Evolutionary conservation across 2,113 vertebrate species (phyloP).

Genomic region (Atlantisia rogersi): DNA sequence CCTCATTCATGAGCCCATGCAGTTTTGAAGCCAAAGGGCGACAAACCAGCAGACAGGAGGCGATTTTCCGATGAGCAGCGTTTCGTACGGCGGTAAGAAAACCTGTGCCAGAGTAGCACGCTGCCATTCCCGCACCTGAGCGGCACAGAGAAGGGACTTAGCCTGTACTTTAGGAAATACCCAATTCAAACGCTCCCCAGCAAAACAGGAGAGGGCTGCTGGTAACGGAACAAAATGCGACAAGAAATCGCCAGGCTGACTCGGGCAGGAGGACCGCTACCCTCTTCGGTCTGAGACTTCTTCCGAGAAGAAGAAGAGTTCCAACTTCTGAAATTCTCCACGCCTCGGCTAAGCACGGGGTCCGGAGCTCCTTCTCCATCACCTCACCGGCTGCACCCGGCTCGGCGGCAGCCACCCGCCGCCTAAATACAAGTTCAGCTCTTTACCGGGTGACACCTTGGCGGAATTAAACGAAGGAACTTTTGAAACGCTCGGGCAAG

Average conservation of each 20-base stretch:
- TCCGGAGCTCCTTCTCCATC: not conserved
- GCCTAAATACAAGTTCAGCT: not conserved
- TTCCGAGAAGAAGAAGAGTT: not conserved
- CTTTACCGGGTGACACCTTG: not conserved
- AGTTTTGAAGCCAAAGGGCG: not conserved
- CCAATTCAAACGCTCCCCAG: not conserved
- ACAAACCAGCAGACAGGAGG: not conserved
- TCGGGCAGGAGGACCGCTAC: not conserved
- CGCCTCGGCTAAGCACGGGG: not conserved
- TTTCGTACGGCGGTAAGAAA: not conserved
- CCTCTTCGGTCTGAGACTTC: not conserved
- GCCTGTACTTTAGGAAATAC: not conserved
- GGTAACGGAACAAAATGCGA: not conserved
- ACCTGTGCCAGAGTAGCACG: not conserved
- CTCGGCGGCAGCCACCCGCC: not conserved
- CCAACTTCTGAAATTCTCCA: constrained; percentile 15
- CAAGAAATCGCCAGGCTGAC: not conserved
- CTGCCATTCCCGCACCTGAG: not conserved
- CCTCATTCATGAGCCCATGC: not conserved
- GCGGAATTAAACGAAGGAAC: not conserved
- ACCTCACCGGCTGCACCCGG: not conserved
- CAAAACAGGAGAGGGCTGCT: not conserved
- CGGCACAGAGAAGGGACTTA: not conserved
- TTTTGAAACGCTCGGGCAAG: not conserved
- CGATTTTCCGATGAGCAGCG: not conserved